Evolutionary conservation across 2,888 invertebrate genomes (phyloP).

Genomic region (Dinocampus coccinellae): DNA sequence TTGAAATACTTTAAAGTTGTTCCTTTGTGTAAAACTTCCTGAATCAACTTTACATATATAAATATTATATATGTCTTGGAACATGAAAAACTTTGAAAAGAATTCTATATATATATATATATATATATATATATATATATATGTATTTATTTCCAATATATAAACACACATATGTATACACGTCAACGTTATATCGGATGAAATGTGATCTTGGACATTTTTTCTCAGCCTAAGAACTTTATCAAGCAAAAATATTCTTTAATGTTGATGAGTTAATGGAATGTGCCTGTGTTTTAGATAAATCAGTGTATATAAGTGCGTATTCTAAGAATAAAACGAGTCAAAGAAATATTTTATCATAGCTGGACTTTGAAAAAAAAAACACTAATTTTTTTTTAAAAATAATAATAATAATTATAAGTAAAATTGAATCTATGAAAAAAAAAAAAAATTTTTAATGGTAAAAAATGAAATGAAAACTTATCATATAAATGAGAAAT

Average conservation of each 20-base stretch:
- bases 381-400: too few species aligned
- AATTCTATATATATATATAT: background rate
- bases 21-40: background rate
- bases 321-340: background rate
- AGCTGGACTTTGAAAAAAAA: too few species aligned
- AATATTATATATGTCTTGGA: too few species aligned
- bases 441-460: too few species aligned
- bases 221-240: constrained; percentile 7
- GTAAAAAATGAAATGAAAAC: too few species aligned
- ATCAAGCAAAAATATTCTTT: constrained; percentile 27
- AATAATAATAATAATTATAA: too few species aligned
- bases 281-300: constrained; percentile 19
- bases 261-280: constrained; percentile 28
- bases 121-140: background rate
- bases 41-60: background rate
- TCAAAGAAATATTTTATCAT: background rate
- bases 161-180: background rate
- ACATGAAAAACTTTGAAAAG: background rate
- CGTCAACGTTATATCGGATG: background rate
- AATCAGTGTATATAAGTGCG: background rate
- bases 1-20: background rate
- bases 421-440: too few species aligned
- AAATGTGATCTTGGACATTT: constrained; percentile 25
- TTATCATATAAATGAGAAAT: too few species aligned
- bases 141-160: background rate